Evolutionary conservation across 2,113 vertebrate species (phyloP), one percentile per base, ranked within the genome.

Genomic region (Callospermophilus lateralis): DNA sequence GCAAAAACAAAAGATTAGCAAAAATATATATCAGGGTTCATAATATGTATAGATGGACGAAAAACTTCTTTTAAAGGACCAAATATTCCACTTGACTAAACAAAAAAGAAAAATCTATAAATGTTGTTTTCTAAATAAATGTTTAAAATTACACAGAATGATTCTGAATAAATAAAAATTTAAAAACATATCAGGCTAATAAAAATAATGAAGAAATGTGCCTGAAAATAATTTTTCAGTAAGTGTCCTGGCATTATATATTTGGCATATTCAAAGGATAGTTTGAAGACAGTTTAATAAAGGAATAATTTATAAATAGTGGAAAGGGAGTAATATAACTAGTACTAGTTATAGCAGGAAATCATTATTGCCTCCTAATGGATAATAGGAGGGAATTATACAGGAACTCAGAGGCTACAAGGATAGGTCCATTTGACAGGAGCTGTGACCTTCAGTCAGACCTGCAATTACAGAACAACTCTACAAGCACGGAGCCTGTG

Each of bases 161-260:
- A 26, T 24, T 89, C 19, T 68, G 96, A 96, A 74, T 9, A 65
- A 77, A 53, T 34, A 84, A n/a, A 83, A 94, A n/a, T 11, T 48
- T 58, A 68, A 77, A 94, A 86, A 48, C 61, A 26, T 42, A 39
- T 30, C 13, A 63, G 58, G 26, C 55, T 45, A 76, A 39, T 65
- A 76, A 9, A 93, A 95, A 76, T 61, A 61, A 91, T 79, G 16
- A 92, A 88, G n/a, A 86, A 95, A 32, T 26, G 37, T 89, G 19
- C 20, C 74, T 78, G 16, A 94, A 95, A 94, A 95, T 87, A 83
- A 87, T 74, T 58, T 67, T 74, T 63, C 19, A 90, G 3, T 30
- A 83, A 80, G 7, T 74, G 4, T 53, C 34, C 37, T 51, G 42
- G 32, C 19, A 90, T 30, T 85, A 81, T 68, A 68, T 58, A 83